Base-by-base conservation (phyloP, 1,140 invertebrate species). In the Mylabris phalerata region DNA sequence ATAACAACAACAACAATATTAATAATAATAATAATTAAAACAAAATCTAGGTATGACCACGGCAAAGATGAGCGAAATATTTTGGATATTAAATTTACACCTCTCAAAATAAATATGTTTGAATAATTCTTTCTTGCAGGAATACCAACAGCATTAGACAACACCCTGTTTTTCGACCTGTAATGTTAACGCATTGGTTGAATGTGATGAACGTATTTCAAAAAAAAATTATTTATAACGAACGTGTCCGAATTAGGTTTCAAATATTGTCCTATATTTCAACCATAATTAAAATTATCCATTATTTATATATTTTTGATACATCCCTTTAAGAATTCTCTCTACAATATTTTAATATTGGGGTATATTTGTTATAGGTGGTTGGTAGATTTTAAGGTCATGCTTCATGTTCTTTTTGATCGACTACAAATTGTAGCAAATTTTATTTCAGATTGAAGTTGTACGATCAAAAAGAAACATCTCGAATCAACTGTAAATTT, bases 151-250 rank as follows among this genome's bases (percentile, higher is more conserved):
- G 42, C 49, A 57, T 61, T 32, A 60, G 55, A 61, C 38, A 64
- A n/a, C 41, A 61, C 63, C 69, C 63, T 71, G 61, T 59, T 54
- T 19, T 19, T 50, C 57, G 65, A 72, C 64, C 69, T 60, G 61
- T 59, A 70, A 69, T 70, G 69, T 71, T 71, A 56, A 61, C 62
- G 68, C 64, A 68, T 50, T n/a, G 67, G 39, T 47, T 59, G 57
- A 41, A 48, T 67, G 66, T 52, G 61, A 60, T 67, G 64, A 67
- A 56, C 61, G 50, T 58, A 50, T 57, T 65, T 27, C 60, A 65
- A 48, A 51, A 57, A 62, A 43, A n/a, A 59, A 42, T 42, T 42
- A 7, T 42, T 42, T 40, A 7, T 32, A 32, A 32, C 32, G 32
- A 32, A 32, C 32, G 32, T 32, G 32, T 32, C 32, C 32, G 32